Evolutionary conservation across 2,888 invertebrate genomes (phyloP).

Genomic region (Gymnosoma rotundatum): DNA sequence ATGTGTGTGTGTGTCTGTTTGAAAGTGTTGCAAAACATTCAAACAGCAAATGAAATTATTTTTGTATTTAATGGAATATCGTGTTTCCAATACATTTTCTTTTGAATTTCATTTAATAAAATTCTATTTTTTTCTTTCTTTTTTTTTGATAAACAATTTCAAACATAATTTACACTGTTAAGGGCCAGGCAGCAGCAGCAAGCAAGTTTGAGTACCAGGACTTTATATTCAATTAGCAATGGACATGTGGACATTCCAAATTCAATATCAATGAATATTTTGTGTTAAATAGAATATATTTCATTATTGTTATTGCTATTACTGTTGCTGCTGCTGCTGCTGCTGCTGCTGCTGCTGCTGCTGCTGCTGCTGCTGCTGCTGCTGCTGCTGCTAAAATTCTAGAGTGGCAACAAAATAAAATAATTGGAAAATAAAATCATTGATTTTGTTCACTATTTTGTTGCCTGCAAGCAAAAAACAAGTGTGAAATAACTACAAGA

Average conservation of each 20-base stretch:
- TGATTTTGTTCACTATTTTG: constrained; percentile 37
- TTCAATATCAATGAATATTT: constrained; percentile 15
- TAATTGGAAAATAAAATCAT: constrained; percentile 44
- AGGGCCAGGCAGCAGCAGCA: too few relatives aligned
- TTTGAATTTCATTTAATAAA: background rate
- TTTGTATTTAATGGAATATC: constrained; percentile 58
- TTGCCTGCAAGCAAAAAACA: constrained; percentile 33
- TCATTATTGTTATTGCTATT: background rate
- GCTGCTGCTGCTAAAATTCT: constrained; percentile 5
- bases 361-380: background rate
- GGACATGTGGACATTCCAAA: constrained; percentile 43
- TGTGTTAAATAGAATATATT: constrained; percentile 7
- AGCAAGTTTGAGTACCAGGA: background rate
- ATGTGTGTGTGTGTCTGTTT: constrained; percentile 3
- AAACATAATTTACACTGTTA: background rate
- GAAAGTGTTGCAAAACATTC: constrained; percentile 47
- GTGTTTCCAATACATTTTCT: constrained; percentile 21
- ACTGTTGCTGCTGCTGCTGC: background rate
- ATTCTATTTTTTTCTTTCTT: background rate
- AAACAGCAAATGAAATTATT: constrained; percentile 62
- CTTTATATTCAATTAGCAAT: constrained; percentile 64
- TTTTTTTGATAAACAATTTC: constrained; percentile 18
- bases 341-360: background rate
- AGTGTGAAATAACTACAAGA: constrained; percentile 30
- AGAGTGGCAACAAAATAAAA: constrained; percentile 53